phyloP scores from a whole-genome alignment of 2,113 vertebrate species.

The Psilopsiagon aurifrons region DNA sequence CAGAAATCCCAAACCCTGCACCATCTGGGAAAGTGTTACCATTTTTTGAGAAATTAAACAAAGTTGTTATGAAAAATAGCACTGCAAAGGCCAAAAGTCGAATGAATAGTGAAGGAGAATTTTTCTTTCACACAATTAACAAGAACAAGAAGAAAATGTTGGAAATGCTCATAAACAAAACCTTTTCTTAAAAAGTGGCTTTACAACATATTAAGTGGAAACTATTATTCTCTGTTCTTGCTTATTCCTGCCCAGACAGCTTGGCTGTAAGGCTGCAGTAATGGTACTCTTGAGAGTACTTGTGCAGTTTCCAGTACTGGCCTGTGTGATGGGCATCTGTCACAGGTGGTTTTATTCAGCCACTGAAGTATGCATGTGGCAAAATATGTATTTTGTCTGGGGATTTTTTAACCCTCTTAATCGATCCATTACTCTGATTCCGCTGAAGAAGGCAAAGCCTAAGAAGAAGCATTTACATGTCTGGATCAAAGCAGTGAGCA shows the following conservation, averaged over 20 bases:
- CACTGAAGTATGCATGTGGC: accelerated
- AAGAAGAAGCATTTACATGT: neutral
- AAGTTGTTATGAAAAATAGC: neutral
- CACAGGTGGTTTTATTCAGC: neutral
- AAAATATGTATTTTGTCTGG: accelerated
- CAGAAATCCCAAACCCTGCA: neutral
- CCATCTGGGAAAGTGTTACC: neutral
- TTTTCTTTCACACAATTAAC: neutral
- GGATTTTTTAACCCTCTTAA: accelerated
- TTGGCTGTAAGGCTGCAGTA: neutral
- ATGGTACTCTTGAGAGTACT: accelerated
- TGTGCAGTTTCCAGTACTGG: accelerated
- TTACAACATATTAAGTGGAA: neutral
- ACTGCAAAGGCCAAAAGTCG: neutral
- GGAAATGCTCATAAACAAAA: neutral
- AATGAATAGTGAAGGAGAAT: neutral
- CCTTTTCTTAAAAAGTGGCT: neutral
- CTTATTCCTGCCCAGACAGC: neutral
- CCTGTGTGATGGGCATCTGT: accelerated
- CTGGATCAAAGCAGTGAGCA: neutral
- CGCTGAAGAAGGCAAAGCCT: neutral
- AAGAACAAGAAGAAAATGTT: neutral
- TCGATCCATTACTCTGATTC: accelerated
- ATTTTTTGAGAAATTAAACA: neutral
- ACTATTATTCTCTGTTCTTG: neutral